Evolutionary conservation across 2,888 invertebrate species (phyloP).

Genomic region (Volucella bombylans): DNA sequence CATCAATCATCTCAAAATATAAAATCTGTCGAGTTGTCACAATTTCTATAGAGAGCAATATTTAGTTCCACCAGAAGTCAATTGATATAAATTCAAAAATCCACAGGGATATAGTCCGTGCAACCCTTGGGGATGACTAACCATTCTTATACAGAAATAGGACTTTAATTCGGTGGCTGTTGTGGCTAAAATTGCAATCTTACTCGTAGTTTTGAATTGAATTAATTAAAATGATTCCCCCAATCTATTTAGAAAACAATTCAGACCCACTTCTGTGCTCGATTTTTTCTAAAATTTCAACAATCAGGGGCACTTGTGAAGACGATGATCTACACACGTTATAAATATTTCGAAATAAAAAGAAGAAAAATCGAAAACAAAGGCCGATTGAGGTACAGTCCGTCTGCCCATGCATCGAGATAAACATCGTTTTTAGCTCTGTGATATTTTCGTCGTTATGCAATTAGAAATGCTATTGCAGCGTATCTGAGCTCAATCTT

Average conservation of each 20-base stretch:
- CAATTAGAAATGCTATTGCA: slow-evolving; percentile 50
- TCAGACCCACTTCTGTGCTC: background rate
- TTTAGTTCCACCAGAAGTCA: too few species aligned
- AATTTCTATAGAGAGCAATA: too few species aligned
- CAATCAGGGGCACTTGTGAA: background rate
- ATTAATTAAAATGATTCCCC: slow-evolving; percentile 10
- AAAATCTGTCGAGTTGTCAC: too few species aligned
- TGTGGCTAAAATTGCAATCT: too few species aligned
- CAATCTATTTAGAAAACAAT: background rate
- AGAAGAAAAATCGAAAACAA: slow-evolving; percentile 8
- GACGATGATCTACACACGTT: background rate
- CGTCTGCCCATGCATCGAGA: slow-evolving; percentile 29
- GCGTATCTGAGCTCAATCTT: slow-evolving; percentile 18
- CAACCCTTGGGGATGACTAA: too few species aligned
- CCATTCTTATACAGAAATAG: too few species aligned
- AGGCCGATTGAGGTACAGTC: background rate
- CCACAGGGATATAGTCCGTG: too few species aligned
- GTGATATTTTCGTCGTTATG: slow-evolving; percentile 44
- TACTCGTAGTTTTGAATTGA: too few species aligned
- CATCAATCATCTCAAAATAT: too few species aligned
- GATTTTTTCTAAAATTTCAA: background rate
- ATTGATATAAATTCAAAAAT: too few species aligned
- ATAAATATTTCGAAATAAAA: slow-evolving; percentile 18
- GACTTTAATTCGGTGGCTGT: too few species aligned
- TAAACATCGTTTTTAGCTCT: slow-evolving; percentile 21